Conservation (phyloP, 2,797 vertebrate species). For the Pogonophryne albipinna region DNA sequence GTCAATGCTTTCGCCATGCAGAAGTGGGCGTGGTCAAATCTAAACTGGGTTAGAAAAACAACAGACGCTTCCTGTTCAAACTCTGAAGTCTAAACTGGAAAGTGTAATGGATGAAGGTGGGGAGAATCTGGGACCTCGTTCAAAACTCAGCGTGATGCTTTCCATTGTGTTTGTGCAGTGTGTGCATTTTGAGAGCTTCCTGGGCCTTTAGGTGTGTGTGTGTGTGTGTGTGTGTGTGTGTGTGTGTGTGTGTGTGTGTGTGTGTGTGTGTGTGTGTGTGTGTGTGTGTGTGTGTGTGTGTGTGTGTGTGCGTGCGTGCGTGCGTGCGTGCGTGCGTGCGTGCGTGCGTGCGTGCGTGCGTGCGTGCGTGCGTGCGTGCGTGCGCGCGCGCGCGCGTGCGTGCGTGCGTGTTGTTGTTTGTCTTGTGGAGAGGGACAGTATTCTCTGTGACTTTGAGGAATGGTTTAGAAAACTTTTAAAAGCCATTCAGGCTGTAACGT, state of each 20-base stretch:
- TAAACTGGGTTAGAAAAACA: too few species aligned
- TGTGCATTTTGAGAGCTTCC: conserved; percentile 20
- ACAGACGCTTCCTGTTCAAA: conserved; percentile 19
- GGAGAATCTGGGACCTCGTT: conserved; percentile 79
- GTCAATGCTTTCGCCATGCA: too few species aligned
- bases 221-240: too few species aligned
- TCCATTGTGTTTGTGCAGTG: conserved; percentile 42
- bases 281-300: too few species aligned
- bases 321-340: too few species aligned
- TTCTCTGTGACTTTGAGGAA: conserved; percentile 74
- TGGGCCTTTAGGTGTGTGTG: not conserved
- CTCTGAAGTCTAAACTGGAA: conserved; percentile 59
- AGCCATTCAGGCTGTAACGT: conserved; percentile 29
- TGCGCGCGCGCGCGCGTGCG: too few species aligned
- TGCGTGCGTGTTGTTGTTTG: not conserved
- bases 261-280: too few species aligned
- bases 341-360: too few species aligned
- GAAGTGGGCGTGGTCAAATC: too few species aligned
- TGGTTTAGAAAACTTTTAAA: conserved; percentile 45
- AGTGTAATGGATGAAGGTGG: conserved; percentile 67
- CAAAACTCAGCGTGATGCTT: conserved; percentile 78
- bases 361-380: too few species aligned
- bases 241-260: too few species aligned
- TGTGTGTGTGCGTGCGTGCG: too few species aligned
- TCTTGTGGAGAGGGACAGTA: conserved; percentile 32